Evolutionary conservation across 2,113 vertebrate genomes (phyloP).

Genomic region (Scortum barcoo): DNA sequence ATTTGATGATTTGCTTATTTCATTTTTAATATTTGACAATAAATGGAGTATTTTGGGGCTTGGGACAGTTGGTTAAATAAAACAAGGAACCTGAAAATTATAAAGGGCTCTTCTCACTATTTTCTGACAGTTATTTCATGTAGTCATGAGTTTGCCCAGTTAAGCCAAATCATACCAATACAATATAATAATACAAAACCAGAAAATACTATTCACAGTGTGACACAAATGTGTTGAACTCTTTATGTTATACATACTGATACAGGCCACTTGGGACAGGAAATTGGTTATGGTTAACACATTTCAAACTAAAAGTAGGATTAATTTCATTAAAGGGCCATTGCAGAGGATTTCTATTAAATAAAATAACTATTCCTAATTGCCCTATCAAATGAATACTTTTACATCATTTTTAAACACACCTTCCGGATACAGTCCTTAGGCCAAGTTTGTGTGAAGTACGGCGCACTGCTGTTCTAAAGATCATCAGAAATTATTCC

Average conservation of each 20-base stretch:
- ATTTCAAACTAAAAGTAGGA: conserved; percentile 16
- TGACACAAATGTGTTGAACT: not conserved
- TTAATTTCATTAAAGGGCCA: conserved; percentile 38
- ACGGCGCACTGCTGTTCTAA: conserved; percentile 70
- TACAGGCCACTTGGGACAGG: not conserved
- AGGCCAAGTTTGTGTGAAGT: conserved; percentile 65
- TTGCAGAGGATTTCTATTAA: conserved; percentile 55
- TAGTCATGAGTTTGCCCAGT: not conserved
- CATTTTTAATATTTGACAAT: not conserved
- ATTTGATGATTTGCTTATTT: not conserved
- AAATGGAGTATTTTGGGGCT: not conserved
- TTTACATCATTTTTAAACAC: conserved; percentile 71
- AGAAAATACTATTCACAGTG: not conserved
- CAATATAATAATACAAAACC: not conserved
- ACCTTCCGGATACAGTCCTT: conserved; percentile 62
- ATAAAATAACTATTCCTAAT: conserved; percentile 64
- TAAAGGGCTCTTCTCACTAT: not conserved
- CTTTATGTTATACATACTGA: not conserved
- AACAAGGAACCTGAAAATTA: not conserved
- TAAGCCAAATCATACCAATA: too few species aligned
- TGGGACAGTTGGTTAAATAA: not conserved
- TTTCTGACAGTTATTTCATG: not conserved
- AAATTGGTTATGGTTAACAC: conserved; percentile 31
- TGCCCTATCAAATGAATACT: conserved; percentile 58
- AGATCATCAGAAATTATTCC: conserved; percentile 79